Conservation (phyloP, 2,888 invertebrate genomes). For the Phragmatobia fuliginosa region DNA sequence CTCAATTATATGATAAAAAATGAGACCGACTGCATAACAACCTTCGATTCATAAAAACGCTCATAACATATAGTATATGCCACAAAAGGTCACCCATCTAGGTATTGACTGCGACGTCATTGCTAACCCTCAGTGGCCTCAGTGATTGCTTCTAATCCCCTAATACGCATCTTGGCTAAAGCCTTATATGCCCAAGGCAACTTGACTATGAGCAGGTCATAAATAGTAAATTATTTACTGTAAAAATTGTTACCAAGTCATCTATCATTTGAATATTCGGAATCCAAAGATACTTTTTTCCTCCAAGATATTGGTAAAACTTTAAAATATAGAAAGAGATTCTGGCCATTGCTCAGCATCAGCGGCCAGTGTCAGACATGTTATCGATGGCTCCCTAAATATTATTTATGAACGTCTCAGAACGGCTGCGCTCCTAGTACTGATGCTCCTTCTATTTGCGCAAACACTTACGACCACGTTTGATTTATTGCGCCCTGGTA, state of each 20-base stretch:
- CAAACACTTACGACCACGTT: constrained; percentile 60
- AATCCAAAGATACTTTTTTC: constrained; percentile 6
- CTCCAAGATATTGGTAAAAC: constrained; percentile 51
- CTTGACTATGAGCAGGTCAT: no score
- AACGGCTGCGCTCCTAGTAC: constrained; percentile 59
- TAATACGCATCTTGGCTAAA: no score
- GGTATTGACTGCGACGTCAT: no score
- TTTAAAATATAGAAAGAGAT: constrained; percentile 60
- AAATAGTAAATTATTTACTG: not conserved
- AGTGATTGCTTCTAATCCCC: no score
- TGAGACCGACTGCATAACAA: no score
- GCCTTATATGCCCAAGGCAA: no score
- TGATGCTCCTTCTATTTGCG: constrained; percentile 70
- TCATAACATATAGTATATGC: no score
- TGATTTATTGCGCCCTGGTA: constrained; percentile 69
- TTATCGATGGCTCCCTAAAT: constrained; percentile 70
- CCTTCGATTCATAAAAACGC: no score
- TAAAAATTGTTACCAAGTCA: not conserved
- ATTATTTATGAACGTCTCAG: constrained; percentile 76
- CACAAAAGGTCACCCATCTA: no score
- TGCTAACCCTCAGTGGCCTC: no score
- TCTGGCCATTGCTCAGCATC: constrained; percentile 59
- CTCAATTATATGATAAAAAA: no score
- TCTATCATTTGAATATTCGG: not conserved
- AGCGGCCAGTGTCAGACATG: constrained; percentile 53